Evolutionary conservation across 2,888 invertebrate species (phyloP).

Genomic region (Ophonus ardosiacus): DNA sequence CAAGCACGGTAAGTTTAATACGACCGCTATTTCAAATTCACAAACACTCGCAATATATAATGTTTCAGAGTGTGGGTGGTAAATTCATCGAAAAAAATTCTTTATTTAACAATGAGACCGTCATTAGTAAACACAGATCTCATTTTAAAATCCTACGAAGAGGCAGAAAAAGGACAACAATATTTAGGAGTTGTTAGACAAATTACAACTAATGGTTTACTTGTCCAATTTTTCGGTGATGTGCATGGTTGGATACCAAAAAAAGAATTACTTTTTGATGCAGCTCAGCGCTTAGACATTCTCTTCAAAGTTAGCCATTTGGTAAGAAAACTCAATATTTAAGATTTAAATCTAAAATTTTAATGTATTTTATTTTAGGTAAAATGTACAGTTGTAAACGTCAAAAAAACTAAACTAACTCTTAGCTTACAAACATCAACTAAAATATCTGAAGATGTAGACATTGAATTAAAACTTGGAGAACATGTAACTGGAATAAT

Average conservation of each 20-base stretch:
- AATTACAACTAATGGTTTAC: constrained; percentile 76
- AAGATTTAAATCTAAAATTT: not conserved
- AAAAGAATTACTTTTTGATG: constrained; percentile 72
- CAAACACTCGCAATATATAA: not conserved
- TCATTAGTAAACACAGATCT: constrained; percentile 80
- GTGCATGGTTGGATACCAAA: constrained; percentile 77
- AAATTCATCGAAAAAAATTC: constrained; percentile 75
- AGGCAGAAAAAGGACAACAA: constrained; percentile 77
- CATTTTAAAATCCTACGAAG: constrained; percentile 76
- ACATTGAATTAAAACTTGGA: constrained; percentile 72
- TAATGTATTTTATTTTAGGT: constrained; percentile 73
- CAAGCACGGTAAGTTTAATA: constrained; percentile 76
- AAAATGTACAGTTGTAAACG: constrained; percentile 76
- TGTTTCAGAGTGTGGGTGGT: constrained; percentile 77
- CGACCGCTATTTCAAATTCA: not conserved
- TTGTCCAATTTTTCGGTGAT: constrained; percentile 80
- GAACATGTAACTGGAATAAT: constrained; percentile 74
- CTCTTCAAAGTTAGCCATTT: constrained; percentile 81
- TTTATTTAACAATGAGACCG: constrained; percentile 82
- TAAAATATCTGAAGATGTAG: constrained; percentile 67
- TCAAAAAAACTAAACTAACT: constrained; percentile 74
- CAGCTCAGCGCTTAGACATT: constrained; percentile 72
- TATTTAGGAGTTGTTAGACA: constrained; percentile 79
- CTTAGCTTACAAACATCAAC: constrained; percentile 74
- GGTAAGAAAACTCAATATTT: constrained; percentile 70